Evolutionary conservation across 92 coral and sea anemone species (phyloP), one percentile per base, ranked within the genome.

Genomic region (Hydrozoanthus gracilis): DNA sequence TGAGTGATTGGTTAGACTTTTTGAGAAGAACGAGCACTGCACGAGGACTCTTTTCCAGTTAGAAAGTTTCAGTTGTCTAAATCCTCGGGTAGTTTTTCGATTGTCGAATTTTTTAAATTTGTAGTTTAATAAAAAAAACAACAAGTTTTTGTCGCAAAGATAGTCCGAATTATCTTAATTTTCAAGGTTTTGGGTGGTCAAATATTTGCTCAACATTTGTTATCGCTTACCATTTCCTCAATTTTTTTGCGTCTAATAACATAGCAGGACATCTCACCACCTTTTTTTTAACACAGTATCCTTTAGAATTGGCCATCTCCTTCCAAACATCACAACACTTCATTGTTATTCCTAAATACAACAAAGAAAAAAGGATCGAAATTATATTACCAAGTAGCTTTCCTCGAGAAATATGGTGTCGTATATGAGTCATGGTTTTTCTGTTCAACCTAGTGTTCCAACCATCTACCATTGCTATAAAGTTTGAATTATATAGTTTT

Each of bases 251-350:
- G 15, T 17, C 64, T 20, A 50, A 8, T 16, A 77, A 77, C 65
- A 77, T 39, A 15, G 8, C n/a, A 14, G 64, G 20, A 54, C 27
- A 51, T 12, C 8, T 18, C 0, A 18, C 3, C 9, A 4, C 15
- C 27, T 77, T 48, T 13, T 8, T 11, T 12, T n/a, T 11, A 65
- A 77, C 27, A 12, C 44, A 12, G 45, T 77, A 77, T 52, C 82
- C 82, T 2, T 77, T 77, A 14, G 66, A 49, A 65, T 18, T 47
- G 6, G 54, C 82, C 15, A 54, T 77, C 48, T 77, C 82, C 44
- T 77, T 54, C 20, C 65, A 52, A 77, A 77, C 45, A 15, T 77
- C 82, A 77, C 18, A 77, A 47, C 82, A 77, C 8, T 77, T 77
- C 35, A 65, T 52, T 51, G 48, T 52, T 51, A 77, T 56, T 77